Evolutionary conservation across 2,888 invertebrate genomes (phyloP).

Genomic region (Orgyia antiqua): DNA sequence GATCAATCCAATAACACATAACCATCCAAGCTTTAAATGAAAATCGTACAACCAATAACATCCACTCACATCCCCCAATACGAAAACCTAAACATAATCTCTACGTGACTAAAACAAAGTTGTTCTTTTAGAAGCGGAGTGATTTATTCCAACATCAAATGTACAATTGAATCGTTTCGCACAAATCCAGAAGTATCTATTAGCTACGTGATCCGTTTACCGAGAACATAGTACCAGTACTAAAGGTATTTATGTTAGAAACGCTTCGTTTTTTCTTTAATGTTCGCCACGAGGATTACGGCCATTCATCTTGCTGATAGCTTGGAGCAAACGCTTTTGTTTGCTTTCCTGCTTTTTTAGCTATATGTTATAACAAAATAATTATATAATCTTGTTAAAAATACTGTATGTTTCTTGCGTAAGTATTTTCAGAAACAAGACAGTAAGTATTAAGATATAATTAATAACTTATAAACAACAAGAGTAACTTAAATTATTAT

Average conservation of each 20-base stretch:
- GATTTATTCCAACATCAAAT: constrained; percentile 57
- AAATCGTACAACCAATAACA: constrained; percentile 6
- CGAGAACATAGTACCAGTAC: constrained; percentile 20
- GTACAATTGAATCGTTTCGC: constrained; percentile 54
- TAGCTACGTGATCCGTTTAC: constrained; percentile 48
- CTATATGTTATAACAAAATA: too few relatives aligned
- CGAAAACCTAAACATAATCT: constrained; percentile 28
- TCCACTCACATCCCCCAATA: constrained; percentile 11
- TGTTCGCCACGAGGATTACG: constrained; percentile 29
- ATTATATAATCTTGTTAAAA: too few relatives aligned
- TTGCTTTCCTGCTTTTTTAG: constrained; percentile 4
- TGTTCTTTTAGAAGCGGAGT: constrained; percentile 27
- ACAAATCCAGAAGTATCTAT: constrained; percentile 57
- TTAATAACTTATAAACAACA: too few relatives aligned
- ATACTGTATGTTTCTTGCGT: too few relatives aligned
- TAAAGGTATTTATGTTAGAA: constrained; percentile 34
- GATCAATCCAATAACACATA: not conserved
- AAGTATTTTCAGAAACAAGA: too few relatives aligned
- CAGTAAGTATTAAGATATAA: too few relatives aligned
- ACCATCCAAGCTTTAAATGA: constrained; percentile 4
- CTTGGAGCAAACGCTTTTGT: constrained; percentile 4
- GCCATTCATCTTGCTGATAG: constrained; percentile 22
- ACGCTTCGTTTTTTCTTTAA: constrained; percentile 24
- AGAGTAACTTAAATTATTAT: too few relatives aligned
- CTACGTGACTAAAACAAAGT: constrained; percentile 38